Percentiles rank a stretch among this genome's conserved stretches.
phyloP scores from a whole-genome alignment of 2,797 vertebrate genomes.

The Thripadectes ignobilis region DNA sequence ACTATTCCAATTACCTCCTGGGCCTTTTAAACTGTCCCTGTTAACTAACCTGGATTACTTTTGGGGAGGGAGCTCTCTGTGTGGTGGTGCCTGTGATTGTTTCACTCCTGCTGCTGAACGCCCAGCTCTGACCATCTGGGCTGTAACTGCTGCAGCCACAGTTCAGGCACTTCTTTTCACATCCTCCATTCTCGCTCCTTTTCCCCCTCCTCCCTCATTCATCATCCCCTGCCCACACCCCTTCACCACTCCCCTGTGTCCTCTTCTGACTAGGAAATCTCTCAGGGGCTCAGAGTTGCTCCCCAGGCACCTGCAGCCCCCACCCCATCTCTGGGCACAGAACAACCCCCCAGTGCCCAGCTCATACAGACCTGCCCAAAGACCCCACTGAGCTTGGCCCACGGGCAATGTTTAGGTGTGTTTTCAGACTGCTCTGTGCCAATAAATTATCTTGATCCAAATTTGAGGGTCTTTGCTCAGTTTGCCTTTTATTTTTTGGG shows the following conservation, averaged over 20 bases:
- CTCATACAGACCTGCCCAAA: background rate
- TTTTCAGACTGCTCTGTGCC: background rate
- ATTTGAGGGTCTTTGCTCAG: background rate
- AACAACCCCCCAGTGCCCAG: background rate
- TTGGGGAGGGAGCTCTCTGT: background rate
- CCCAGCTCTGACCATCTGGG: constrained; percentile 29
- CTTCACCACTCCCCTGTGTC: background rate
- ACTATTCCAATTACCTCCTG: background rate
- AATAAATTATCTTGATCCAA: background rate
- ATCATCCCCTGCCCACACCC: constrained; percentile 8
- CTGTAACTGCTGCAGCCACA: background rate
- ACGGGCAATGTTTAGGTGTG: fast-evolving
- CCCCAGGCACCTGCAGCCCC: background rate
- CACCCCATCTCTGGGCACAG: background rate
- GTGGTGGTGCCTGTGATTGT: background rate
- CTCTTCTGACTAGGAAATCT: background rate
- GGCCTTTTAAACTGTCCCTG: background rate
- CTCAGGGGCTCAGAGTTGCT: background rate
- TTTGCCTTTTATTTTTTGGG: background rate
- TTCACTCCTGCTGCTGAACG: background rate
- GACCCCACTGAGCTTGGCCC: background rate
- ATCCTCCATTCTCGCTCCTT: background rate
- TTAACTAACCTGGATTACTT: background rate
- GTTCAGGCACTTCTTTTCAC: constrained; percentile 44
- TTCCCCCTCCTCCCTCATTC: constrained; percentile 9